phyloP scores from a whole-genome alignment of 2,888 invertebrate genomes.

The Drosophila monieri region DNA sequence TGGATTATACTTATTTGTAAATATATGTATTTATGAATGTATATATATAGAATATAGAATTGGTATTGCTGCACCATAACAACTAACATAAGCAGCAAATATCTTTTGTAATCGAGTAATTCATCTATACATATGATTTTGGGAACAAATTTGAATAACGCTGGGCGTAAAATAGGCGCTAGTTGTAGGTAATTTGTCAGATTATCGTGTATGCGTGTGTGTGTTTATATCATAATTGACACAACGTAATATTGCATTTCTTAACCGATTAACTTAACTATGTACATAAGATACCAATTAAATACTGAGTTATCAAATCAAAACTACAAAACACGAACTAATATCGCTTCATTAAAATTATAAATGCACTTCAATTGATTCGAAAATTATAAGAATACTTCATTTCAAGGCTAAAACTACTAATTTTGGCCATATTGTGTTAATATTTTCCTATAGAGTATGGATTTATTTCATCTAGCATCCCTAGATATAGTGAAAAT shows the following conservation, averaged over 20 bases:
- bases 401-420: constrained; percentile 17
- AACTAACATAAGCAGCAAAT: constrained; percentile 75
- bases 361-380: constrained; percentile 22
- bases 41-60: constrained; percentile 53
- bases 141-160: constrained; percentile 74
- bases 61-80: constrained; percentile 66
- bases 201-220: constrained; percentile 36
- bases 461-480: constrained; percentile 22
- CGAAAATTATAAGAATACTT: constrained; percentile 28
- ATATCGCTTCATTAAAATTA: constrained; percentile 4
- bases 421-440: constrained; percentile 38
- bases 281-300: constrained; percentile 32
- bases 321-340: constrained; percentile 1
- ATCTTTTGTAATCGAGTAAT: constrained; percentile 56
- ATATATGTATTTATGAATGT: constrained; percentile 25
- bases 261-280: constrained; percentile 36
- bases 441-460: constrained; percentile 26
- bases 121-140: constrained; percentile 59
- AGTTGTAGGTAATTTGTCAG: constrained; percentile 57
- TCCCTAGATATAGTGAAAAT: constrained; percentile 32
- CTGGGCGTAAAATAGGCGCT: constrained; percentile 73
- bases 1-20: constrained; percentile 30
- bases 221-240: constrained; percentile 11
- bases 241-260: constrained; percentile 31
- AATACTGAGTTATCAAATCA: constrained; percentile 39